phyloP scores from a whole-genome alignment of 2,113 vertebrate genomes.

The Corythaeola cristata region DNA sequence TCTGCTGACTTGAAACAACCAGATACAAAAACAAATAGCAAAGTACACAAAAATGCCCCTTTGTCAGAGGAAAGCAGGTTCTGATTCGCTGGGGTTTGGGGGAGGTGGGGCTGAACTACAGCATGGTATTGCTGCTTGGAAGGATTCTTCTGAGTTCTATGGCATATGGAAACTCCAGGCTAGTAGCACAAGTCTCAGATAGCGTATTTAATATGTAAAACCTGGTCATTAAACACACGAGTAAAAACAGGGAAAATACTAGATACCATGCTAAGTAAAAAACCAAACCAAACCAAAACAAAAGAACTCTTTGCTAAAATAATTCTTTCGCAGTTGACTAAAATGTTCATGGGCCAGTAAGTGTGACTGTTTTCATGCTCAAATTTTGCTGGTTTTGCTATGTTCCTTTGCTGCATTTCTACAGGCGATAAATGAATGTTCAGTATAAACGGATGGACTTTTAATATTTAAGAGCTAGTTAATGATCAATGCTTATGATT shows the following conservation, averaged over 20 bases:
- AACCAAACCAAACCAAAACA: neutral
- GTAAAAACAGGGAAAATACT: neutral
- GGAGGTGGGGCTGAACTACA: neutral
- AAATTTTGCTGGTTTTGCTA: neutral
- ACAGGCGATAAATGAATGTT: neutral
- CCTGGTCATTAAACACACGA: neutral
- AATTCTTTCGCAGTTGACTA: neutral
- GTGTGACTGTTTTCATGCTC: neutral
- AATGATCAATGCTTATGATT: neutral
- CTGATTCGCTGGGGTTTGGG: neutral
- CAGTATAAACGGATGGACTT: neutral
- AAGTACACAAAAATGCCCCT: neutral
- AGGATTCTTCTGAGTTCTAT: neutral
- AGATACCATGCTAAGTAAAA: neutral
- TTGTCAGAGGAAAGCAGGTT: neutral
- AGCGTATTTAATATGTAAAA: neutral
- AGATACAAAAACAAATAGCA: neutral
- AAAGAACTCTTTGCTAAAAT: neutral
- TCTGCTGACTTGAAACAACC: slow-evolving; percentile 27
- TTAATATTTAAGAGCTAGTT: neutral
- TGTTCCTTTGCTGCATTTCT: neutral
- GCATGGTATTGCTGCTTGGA: neutral
- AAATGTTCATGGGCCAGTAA: neutral
- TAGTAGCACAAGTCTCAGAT: neutral
- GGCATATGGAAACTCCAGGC: neutral